These are phyloP conservation scores for Psophia crepitans DNA, from an alignment of 2,113 vertebrate genomes.

Conservation along the genomic window DNA sequence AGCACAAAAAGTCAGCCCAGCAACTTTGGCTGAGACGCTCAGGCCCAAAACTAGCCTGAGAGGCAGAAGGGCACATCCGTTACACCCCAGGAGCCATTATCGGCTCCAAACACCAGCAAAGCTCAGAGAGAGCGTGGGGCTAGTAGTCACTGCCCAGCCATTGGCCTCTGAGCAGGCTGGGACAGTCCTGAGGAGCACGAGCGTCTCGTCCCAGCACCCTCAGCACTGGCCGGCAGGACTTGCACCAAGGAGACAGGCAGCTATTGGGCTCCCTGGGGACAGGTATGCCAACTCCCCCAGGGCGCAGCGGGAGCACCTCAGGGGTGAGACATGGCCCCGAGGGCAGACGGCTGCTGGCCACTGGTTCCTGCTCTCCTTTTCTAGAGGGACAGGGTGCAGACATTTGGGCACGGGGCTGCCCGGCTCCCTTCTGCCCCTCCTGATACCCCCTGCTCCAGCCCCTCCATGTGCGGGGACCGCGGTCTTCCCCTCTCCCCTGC, in stretches of 20 bases:
- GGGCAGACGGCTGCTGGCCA: background rate
- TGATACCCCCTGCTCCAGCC: background rate
- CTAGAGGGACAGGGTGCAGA: background rate
- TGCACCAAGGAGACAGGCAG: background rate
- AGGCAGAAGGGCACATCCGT: background rate
- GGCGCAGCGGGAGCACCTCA: background rate
- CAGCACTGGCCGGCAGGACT: background rate
- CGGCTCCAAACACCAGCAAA: background rate
- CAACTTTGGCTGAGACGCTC: background rate
- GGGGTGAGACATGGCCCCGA: rapidly evolving
- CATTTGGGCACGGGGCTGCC: background rate
- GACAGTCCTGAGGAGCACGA: background rate
- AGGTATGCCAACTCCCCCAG: background rate
- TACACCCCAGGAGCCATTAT: background rate
- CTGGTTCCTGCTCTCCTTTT: background rate
- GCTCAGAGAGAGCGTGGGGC: background rate
- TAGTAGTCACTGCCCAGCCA: background rate
- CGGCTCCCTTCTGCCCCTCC: background rate
- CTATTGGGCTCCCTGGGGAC: rapidly evolving
- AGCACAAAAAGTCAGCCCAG: background rate
- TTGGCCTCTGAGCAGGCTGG: background rate
- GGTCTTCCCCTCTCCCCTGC: rapidly evolving
- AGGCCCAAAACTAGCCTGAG: background rate
- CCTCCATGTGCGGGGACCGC: rapidly evolving
- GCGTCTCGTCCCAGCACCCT: background rate